Percentiles rank a stretch among this genome's conserved stretches.
Conservation (phyloP, 2,797 vertebrate species). For the Selene dorsalis region DNA sequence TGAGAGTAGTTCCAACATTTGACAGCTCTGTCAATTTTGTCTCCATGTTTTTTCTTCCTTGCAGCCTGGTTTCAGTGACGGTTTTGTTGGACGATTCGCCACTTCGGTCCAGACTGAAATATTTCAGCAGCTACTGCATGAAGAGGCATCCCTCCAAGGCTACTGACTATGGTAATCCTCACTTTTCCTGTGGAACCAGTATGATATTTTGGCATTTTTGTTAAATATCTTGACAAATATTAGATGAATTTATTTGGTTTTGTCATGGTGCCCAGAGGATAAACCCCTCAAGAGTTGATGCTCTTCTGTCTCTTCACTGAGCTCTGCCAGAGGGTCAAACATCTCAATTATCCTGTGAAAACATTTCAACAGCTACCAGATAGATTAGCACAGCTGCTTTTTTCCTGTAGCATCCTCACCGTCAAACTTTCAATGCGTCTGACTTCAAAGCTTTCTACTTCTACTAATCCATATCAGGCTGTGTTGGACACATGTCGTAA, state of each 20-base stretch:
- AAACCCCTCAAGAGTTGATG: no score
- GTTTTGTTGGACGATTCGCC: neutral
- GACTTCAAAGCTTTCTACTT: neutral
- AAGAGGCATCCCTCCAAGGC: constrained; percentile 4
- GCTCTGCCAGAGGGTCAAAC: neutral
- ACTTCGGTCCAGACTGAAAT: neutral
- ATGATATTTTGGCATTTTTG: neutral
- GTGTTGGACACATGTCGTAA: neutral
- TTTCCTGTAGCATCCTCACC: neutral
- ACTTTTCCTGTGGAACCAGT: neutral
- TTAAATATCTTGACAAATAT: neutral
- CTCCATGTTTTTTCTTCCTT: constrained; percentile 1
- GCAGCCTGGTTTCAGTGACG: neutral
- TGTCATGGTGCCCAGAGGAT: neutral
- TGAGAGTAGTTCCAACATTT: neutral
- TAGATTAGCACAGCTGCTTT: no score
- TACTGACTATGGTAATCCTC: neutral
- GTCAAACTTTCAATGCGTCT: neutral
- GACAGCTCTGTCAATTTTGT: neutral
- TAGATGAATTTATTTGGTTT: neutral
- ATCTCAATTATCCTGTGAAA: neutral
- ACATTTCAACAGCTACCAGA: neutral
- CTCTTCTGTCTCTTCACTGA: neutral
- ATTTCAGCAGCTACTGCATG: constrained; percentile 1
- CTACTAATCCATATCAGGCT: neutral